These are phyloP conservation scores for Rhyzopertha dominica DNA, from an alignment of 1,140 invertebrate species.

Conservation along the genomic window DNA sequence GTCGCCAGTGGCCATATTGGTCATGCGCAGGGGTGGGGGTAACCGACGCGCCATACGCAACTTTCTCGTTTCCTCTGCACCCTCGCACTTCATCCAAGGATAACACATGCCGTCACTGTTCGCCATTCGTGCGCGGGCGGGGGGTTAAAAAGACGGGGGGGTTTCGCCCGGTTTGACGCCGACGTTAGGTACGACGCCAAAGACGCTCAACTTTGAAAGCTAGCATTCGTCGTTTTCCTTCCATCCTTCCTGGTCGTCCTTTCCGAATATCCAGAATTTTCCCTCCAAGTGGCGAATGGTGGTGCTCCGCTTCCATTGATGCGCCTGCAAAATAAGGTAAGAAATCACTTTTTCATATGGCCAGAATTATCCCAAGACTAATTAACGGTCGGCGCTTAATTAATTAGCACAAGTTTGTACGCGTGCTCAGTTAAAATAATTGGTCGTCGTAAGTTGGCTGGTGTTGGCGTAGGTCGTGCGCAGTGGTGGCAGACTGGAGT, in stretches of 20 bases:
- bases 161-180: background rate
- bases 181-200: slow-evolving; percentile 7
- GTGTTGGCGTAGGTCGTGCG: slow-evolving; percentile 24
- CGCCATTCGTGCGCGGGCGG: background rate
- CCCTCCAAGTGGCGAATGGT: background rate
- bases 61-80: slow-evolving; percentile 16
- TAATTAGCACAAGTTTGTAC: background rate
- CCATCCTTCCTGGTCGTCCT: slow-evolving; percentile 2
- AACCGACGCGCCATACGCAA: slow-evolving; percentile 6
- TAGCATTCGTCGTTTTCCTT: slow-evolving; percentile 20
- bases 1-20: slow-evolving; percentile 20
- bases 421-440: slow-evolving; percentile 7
- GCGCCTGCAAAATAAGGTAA: slow-evolving; percentile 4
- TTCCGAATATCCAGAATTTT: no score
- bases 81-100: slow-evolving; percentile 11
- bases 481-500: slow-evolving; percentile 19
- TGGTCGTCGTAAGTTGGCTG: slow-evolving; percentile 19
- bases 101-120: slow-evolving; percentile 3
- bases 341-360: slow-evolving; percentile 3
- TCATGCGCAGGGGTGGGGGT: slow-evolving; percentile 17
- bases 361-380: background rate
- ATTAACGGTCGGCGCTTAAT: background rate
- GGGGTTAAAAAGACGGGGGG: background rate
- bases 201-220: slow-evolving; percentile 5
- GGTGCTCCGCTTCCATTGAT: background rate